phyloP scores from a whole-genome alignment of 2,888 invertebrate genomes.

The Andricus quercusramuli region DNA sequence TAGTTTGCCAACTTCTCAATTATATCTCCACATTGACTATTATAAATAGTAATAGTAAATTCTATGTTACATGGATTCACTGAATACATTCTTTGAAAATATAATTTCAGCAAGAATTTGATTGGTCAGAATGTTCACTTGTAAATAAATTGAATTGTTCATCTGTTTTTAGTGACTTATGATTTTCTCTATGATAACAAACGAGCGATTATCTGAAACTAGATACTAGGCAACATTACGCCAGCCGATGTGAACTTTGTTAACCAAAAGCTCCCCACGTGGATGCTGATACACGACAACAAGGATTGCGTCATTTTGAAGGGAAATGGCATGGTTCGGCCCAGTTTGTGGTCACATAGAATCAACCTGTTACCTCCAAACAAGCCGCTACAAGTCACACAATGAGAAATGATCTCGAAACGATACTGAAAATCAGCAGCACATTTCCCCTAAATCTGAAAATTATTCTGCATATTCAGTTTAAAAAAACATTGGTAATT shows the following conservation, averaged over 20 bases:
- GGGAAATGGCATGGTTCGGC: not conserved
- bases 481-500: too few species aligned
- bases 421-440: not conserved
- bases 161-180: too few species aligned
- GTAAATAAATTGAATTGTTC: too few species aligned
- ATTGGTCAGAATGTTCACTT: too few species aligned
- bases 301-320: conserved; percentile 3
- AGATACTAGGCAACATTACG: not conserved
- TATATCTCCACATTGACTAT: too few species aligned
- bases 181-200: not conserved
- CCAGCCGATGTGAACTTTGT: not conserved
- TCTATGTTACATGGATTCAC: too few species aligned
- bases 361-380: not conserved
- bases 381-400: conserved; percentile 7
- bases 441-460: not conserved
- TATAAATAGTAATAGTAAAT: too few species aligned
- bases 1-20: too few species aligned
- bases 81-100: too few species aligned
- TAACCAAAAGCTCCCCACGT: conserved; percentile 3
- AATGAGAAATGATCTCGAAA: not conserved
- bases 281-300: not conserved
- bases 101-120: too few species aligned
- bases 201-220: not conserved
- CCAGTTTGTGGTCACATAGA: conserved; percentile 7
- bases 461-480: not conserved